Evolutionary conservation across 23 tunicate species (phyloP), one percentile per base, ranked within the genome.

Genomic region (Corella eumyota): DNA sequence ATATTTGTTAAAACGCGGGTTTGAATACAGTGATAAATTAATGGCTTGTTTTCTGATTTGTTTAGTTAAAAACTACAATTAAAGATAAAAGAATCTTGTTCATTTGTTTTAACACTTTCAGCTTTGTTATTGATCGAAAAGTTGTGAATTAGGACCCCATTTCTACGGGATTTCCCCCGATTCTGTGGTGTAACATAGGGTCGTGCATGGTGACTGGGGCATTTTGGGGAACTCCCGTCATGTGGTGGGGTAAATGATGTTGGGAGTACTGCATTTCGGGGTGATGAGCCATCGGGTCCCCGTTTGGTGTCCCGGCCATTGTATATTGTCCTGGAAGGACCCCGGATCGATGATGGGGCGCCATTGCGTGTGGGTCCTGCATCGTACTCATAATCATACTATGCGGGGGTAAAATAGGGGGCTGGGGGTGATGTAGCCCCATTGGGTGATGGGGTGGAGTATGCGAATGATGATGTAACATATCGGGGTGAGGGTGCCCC

Each of bases 331-430:
- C 83, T 2, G 83, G 61, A 24, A 80, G 23, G 33, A 58, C 52
- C 2, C 69, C 72, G 19, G 62, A 59, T 17, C 55, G 53, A 17
- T 65, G 53, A 70, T 69, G 74, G 55, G 64, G 74, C 60, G 76
- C 56, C 36, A 80, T 47, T 6, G 79, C 33, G 66, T 82, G 92
- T 5, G 73, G 78, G 45, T 84, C 78, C 29, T 78, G 74, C 54
- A 78, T 35, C 6, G 85, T 69, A 38, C 92, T 74, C 81, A 82
- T 82, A n/a, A 84, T 84, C 94, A 84, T 84, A 47, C 78, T 75
- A 34, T 84, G 81, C 13, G 94, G 83, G 3, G 80, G 82, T 13
- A 75, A 38, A 50, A 17, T 32, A 17, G 32, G 66, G 58, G 34
- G 60, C 54, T 28, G 91, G 24, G 50, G 67, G 61, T 40, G 74